phyloP scores from a whole-genome alignment of 2,797 vertebrate species.

The Balearica regulorum region DNA sequence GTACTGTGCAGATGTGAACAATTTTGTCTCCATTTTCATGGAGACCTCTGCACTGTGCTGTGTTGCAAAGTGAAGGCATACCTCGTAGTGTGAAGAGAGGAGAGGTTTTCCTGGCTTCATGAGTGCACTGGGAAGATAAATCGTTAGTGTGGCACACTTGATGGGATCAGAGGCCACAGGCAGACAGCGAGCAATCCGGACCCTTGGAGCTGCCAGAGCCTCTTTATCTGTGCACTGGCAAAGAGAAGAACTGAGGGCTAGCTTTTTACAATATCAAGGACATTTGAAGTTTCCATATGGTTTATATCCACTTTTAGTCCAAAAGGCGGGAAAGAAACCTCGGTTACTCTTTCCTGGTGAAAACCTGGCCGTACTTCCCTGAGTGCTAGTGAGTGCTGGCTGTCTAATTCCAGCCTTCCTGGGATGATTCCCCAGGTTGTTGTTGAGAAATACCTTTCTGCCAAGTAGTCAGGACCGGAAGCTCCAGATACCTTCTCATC shows the following conservation, averaged over 20 bases:
- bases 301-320: not conserved
- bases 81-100: not conserved
- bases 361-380: not conserved
- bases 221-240: not conserved
- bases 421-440: not conserved
- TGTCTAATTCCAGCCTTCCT: not conserved
- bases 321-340: not conserved
- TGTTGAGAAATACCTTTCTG: conserved; percentile 45
- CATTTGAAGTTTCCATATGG: not conserved
- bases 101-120: not conserved
- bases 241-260: not conserved
- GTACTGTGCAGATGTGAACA: not conserved
- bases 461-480: conserved; percentile 21
- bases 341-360: not conserved
- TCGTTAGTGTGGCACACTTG: not conserved
- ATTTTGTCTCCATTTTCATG: not conserved
- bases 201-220: not conserved
- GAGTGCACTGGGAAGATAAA: not conserved
- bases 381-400: not conserved
- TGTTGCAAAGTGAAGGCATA: not conserved
- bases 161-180: not conserved
- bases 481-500: conserved; percentile 35
- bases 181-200: not conserved
- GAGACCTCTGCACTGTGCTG: not conserved
- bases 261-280: not conserved